These are phyloP conservation scores for Falco berigora DNA, from an alignment of 2,797 vertebrate genomes.

Conservation along the genomic window DNA sequence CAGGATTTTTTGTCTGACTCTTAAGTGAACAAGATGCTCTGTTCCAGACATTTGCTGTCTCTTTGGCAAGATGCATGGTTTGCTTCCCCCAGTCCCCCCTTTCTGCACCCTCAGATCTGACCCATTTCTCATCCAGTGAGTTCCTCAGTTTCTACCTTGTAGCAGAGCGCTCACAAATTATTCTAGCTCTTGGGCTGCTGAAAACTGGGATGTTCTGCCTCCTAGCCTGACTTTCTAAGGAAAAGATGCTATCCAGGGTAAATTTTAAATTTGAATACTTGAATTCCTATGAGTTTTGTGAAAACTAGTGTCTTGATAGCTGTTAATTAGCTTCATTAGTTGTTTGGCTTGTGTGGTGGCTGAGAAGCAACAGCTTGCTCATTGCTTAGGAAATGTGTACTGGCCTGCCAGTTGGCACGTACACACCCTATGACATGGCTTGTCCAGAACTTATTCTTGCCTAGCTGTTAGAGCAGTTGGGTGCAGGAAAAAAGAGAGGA, in stretches of 20 bases:
- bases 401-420: conserved; percentile 24
- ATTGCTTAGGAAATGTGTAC: not conserved
- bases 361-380: not conserved
- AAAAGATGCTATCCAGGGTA: not conserved
- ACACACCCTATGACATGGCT: fast-evolving
- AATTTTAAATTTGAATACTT: not conserved
- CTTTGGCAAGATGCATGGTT: not conserved
- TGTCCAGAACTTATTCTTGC: not conserved
- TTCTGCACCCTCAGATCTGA: not conserved
- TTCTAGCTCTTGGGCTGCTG: not conserved
- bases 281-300: not conserved
- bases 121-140: not conserved
- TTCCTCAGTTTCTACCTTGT: not conserved
- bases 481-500: not conserved
- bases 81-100: not conserved
- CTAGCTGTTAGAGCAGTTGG: not conserved
- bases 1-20: not conserved
- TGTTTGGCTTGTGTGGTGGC: not conserved
- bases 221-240: not conserved
- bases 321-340: not conserved
- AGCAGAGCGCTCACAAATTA: not conserved
- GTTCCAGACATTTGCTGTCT: not conserved
- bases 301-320: not conserved
- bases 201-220: not conserved
- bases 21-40: not conserved